Evolutionary conservation across 2,888 invertebrate species (phyloP).

Genomic region (Cecidostiba fungosa): DNA sequence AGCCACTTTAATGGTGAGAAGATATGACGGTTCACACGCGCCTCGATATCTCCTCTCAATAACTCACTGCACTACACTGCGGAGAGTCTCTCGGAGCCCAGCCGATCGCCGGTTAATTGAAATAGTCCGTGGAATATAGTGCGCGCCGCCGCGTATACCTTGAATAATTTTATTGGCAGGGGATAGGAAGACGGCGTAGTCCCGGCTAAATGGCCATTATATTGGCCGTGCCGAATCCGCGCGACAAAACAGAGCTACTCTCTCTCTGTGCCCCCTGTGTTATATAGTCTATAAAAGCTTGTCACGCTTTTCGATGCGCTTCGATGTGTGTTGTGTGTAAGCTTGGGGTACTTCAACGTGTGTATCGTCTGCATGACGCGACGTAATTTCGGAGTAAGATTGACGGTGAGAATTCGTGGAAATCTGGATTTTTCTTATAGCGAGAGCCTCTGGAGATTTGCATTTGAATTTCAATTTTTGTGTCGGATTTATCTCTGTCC

Average conservation of each 20-base stretch:
- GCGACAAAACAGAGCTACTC: constrained; percentile 75
- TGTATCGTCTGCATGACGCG: background rate
- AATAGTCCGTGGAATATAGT: constrained; percentile 68
- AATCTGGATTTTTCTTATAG: background rate
- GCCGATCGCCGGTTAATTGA: constrained; percentile 72
- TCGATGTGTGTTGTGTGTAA: background rate
- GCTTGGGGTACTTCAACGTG: background rate
- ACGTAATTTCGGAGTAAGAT: background rate
- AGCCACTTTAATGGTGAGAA: constrained; percentile 73
- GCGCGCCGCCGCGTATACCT: constrained; percentile 70
- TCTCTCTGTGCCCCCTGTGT: background rate
- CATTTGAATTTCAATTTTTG: background rate
- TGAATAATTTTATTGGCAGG: constrained; percentile 78
- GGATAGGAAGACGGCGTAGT: constrained; percentile 61
- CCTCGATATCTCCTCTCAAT: constrained; percentile 69
- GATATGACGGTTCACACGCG: constrained; percentile 75
- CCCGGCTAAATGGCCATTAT: constrained; percentile 74
- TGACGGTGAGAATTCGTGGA: background rate
- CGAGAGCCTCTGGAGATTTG: background rate
- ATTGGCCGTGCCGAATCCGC: constrained; percentile 77
- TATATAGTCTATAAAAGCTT: background rate
- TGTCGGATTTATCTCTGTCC: too few relatives aligned
- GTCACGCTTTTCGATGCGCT: constrained; percentile 12
- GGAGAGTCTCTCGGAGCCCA: background rate
- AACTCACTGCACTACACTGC: constrained; percentile 28